Evolutionary conservation across 2,888 invertebrate genomes (phyloP).

Genomic region (Scaptomyza polygonia): DNA sequence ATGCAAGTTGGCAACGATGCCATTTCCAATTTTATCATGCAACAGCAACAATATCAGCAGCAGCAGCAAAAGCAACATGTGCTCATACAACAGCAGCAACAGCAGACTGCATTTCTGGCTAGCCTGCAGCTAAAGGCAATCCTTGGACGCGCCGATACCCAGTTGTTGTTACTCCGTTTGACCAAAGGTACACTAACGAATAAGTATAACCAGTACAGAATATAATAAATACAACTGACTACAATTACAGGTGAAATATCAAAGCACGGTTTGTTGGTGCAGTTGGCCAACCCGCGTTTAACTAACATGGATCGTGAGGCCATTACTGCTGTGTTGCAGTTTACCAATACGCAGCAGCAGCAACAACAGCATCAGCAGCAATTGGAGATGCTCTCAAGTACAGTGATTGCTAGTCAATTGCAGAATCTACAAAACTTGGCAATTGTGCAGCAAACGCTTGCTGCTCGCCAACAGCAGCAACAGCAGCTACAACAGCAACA

Average conservation of each 20-base stretch:
- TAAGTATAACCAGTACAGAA: not conserved
- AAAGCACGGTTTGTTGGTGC: conserved; percentile 81
- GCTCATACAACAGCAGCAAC: conserved; percentile 80
- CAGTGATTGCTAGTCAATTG: conserved; percentile 79
- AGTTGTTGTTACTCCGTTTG: conserved; percentile 77
- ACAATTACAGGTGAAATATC: conserved; percentile 79
- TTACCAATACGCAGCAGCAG: conserved; percentile 82
- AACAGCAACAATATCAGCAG: conserved; percentile 80
- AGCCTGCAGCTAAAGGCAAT: conserved; percentile 82
- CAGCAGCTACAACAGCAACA: conserved; percentile 52
- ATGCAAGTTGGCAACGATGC: conserved; percentile 69
- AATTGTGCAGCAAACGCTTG: conserved; percentile 80
- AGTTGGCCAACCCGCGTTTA: conserved; percentile 81
- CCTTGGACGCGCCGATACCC: conserved; percentile 81
- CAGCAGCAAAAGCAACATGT: conserved; percentile 79
- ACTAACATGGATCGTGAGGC: conserved; percentile 81
- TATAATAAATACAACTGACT: not conserved
- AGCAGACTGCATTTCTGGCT: conserved; percentile 81
- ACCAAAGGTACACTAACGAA: conserved; percentile 73
- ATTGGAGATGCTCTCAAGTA: conserved; percentile 78
- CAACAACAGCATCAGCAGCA: conserved; percentile 81
- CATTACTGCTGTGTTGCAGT: conserved; percentile 82
- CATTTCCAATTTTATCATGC: conserved; percentile 79
- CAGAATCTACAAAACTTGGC: conserved; percentile 83
- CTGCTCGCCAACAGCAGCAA: conserved; percentile 74